A percentile compares a stretch with the other conserved stretches of the same genome.
Conservation (phyloP, 2,113 vertebrate species). For the Charina bottae region DNA sequence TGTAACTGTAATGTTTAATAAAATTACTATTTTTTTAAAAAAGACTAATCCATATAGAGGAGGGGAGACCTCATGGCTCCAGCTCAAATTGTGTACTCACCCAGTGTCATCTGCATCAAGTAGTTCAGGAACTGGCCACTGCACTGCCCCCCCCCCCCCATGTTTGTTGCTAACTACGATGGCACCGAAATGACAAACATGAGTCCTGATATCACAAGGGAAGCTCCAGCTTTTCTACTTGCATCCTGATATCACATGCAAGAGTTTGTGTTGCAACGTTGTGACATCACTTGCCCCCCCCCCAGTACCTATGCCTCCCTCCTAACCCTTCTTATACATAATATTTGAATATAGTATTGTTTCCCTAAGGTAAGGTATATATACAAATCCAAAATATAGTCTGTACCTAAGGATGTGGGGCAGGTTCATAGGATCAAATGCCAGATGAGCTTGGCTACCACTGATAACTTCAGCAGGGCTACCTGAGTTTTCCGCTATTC, state of each 20-base stretch:
- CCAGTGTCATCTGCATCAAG: not conserved
- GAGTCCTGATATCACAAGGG: not conserved
- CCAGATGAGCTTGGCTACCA: not conserved
- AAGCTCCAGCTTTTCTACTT: no score
- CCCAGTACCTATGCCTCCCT: not conserved
- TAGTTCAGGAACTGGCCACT: not conserved
- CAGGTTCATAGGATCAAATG: not conserved
- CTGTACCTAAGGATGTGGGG: not conserved
- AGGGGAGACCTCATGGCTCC: not conserved
- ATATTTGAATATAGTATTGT: not conserved
- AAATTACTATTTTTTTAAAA: not conserved
- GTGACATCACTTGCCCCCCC: not conserved
- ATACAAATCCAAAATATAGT: not conserved
- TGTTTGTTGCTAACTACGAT: not conserved
- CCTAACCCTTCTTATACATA: not conserved
- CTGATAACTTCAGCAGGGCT: no score
- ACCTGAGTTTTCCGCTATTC: no score
- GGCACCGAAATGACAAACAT: not conserved
- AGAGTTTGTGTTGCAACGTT: not conserved
- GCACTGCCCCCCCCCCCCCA: not conserved
- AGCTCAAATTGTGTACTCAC: not conserved
- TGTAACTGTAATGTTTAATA: not conserved
- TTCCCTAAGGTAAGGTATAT: not conserved
- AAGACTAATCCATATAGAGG: not conserved
- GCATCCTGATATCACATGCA: not conserved